A percentile compares a stretch with the other conserved stretches of the same genome.
These are phyloP conservation scores for Carlito syrichta DNA, from an alignment of 2,113 vertebrate genomes.

Conservation along the genomic window DNA sequence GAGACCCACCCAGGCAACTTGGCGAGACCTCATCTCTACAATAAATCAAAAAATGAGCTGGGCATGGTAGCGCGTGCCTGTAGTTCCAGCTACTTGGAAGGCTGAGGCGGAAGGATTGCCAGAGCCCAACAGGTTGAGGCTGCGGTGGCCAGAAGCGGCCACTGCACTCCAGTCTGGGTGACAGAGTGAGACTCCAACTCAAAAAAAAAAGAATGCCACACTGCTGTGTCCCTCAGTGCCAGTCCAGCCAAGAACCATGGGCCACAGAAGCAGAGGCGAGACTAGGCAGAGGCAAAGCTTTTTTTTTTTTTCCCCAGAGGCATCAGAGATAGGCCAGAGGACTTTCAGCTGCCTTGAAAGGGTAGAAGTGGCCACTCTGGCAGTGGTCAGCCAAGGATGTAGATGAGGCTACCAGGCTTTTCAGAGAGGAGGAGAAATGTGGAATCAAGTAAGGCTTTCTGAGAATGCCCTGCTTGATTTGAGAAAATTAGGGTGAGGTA, in stretches of 20 bases:
- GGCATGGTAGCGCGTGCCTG: too few species aligned
- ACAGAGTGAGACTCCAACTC: too few species aligned
- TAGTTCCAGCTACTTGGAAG: too few species aligned
- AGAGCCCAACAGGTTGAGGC: too few species aligned
- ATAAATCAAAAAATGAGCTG: too few species aligned
- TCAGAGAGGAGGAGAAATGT: not conserved
- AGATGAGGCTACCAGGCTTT: not conserved
- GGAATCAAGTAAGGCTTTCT: not conserved
- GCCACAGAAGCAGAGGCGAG: not conserved
- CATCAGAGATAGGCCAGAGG: not conserved
- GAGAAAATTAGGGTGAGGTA: not conserved
- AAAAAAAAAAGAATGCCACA: too few species aligned
- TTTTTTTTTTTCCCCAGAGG: not conserved
- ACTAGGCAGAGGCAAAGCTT: too few species aligned
- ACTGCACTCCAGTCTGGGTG: too few species aligned
- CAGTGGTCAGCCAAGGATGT: not conserved
- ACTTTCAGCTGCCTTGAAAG: not conserved
- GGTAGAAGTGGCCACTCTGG: fast-evolving
- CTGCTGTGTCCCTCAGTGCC: not conserved
- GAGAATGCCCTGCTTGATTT: not conserved
- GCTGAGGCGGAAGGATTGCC: too few species aligned
- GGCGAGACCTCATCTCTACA: too few species aligned
- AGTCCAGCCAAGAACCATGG: fast-evolving
- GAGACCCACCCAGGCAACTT: too few species aligned
- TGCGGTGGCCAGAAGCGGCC: too few species aligned